Evolutionary conservation across 2,888 invertebrate genomes (phyloP), one percentile per base, ranked within the genome.

Genomic region (Ophion costatus): DNA sequence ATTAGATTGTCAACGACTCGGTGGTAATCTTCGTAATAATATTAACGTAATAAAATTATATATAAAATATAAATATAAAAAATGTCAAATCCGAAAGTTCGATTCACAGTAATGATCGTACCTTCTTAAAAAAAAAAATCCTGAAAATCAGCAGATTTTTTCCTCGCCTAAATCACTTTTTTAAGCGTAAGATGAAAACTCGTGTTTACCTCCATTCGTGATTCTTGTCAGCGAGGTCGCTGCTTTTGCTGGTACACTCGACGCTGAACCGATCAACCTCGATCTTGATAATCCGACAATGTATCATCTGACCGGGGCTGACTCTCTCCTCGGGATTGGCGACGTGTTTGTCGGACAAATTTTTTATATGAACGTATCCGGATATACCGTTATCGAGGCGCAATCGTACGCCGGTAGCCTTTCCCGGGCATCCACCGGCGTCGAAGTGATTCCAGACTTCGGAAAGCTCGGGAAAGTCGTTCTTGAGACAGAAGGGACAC

Each of bases 381-480:
- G 96, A 96, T 42, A 98, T 95, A 0, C 97, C 97, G 93, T 99
- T 99, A 94, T 99, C 99, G 3, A 99, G 94, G 0, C 97, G 95
- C 64, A 98, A 95, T 80, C 97, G 96, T 0, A 99, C 97, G 0
- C 99, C 99, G 14, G 82, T 85, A 14, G 82, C 61, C 33, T 85
- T 85, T 2, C 99, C 99, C 0, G 98, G 98, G 94, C 99, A 99
- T 2, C 97, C 96, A 57, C 97, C 97, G 0, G 98, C 97, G 94
- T 99, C 98, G 94, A 98, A 98, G 94, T 99, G 99, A 94, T 97
- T 98, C 98, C 98, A 99, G 80, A 98, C 98, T 95, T 98, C 98
- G 57, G 98, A 97, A 42, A 98, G 94, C 92, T 98, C 98, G 0
- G 98, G 97, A 91, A 99, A 98, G 94, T 98, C 98, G 92, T 98